Evolutionary conservation across 2,113 vertebrate species (phyloP).

Genomic region (Chlorodrepanis virens): DNA sequence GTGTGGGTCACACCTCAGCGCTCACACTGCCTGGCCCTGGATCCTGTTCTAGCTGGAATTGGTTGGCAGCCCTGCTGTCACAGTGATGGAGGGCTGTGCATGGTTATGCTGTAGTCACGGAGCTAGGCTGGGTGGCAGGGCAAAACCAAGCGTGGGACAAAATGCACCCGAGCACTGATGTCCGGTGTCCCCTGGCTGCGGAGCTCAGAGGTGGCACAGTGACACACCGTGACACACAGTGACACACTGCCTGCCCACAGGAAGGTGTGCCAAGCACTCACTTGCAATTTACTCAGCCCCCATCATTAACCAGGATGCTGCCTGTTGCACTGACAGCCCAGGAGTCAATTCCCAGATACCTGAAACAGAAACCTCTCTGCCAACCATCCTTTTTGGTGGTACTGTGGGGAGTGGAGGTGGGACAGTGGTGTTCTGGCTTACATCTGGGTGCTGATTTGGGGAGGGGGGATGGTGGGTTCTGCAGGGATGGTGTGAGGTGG

Average conservation of each 20-base stretch:
- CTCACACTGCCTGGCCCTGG: background rate
- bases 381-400: background rate
- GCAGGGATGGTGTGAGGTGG: background rate
- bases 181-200: background rate
- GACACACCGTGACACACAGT: fast-evolving
- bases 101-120: background rate
- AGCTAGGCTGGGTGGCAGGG: background rate
- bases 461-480: background rate
- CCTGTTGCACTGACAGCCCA: background rate
- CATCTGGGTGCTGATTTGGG: background rate
- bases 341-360: background rate
- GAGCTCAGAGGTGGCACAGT: fast-evolving
- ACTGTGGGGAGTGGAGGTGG: background rate
- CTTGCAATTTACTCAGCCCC: background rate
- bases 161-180: background rate
- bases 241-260: background rate
- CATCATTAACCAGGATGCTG: background rate
- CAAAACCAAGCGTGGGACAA: background rate
- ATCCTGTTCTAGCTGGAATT: background rate
- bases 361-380: background rate
- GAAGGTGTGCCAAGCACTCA: background rate
- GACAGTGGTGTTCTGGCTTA: background rate
- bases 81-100: background rate
- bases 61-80: background rate
- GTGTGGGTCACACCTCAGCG: fast-evolving